Evolutionary conservation across 2,888 invertebrate species (phyloP).

Genomic region (Anorthoa munda): DNA sequence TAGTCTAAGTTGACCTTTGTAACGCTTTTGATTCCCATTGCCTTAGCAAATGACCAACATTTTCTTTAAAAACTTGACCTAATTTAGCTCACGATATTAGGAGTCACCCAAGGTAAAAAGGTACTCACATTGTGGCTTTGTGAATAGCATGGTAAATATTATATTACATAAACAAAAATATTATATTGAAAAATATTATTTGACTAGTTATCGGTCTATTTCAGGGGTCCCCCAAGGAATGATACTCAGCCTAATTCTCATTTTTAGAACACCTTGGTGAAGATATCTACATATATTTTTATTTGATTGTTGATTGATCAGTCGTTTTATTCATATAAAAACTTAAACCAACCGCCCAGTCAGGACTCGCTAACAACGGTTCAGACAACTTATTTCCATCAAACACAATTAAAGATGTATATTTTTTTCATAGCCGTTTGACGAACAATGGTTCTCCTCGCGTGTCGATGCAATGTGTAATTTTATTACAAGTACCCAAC

Average conservation of each 20-base stretch:
- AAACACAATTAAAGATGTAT: constrained; percentile 69
- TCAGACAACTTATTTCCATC: constrained; percentile 42
- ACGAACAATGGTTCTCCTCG: constrained; percentile 71
- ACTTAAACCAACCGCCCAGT: background rate
- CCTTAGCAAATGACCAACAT: background rate
- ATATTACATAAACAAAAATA: too few species aligned
- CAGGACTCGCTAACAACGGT: constrained; percentile 18
- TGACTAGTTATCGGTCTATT: too few species aligned
- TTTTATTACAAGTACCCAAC: constrained; percentile 70
- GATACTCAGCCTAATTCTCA: background rate
- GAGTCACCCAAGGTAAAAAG: background rate
- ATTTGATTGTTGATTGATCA: background rate
- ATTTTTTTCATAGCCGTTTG: constrained; percentile 57
- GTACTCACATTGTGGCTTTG: background rate
- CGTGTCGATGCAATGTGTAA: constrained; percentile 73
- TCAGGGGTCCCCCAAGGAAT: background rate
- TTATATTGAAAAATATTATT: constrained; percentile 3
- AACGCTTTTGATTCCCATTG: background rate
- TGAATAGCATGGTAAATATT: background rate
- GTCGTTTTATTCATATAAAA: background rate
- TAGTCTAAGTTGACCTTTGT: background rate
- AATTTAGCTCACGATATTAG: background rate
- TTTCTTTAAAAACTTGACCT: background rate
- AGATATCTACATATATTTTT: background rate
- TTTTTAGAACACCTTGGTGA: background rate